Evolutionary conservation across 1,140 invertebrate genomes (phyloP), one percentile per base, ranked within the genome.

Genomic region (Dufourea novaeangliae): DNA sequence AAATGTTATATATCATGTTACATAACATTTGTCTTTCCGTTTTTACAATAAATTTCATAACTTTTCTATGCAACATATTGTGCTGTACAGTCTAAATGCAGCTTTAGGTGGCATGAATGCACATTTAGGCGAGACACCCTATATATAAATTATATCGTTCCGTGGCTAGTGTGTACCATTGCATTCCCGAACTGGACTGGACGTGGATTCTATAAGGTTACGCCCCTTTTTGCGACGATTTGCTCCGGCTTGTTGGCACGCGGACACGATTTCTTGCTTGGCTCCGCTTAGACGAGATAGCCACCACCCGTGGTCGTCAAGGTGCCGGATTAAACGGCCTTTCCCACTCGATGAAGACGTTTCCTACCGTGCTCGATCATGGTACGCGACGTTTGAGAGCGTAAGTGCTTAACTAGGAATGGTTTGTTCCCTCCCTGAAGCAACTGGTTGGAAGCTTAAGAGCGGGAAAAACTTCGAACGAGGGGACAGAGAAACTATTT

Each of bases 141-240:
- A 20, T 75, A 67, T 34, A 41, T 20, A 25, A 75, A 67, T 14
- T 50, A 29, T 64, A 8, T n/a, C 46, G 20, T 39, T 20, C n/a
- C 64, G 14, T n/a, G n/a, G n/a, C 63, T 34, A 27, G 66, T 59
- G 37, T n/a, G n/a, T n/a, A 57, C 12, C 46, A 44, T 86, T 44
- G 73, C 83, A 85, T 86, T 86, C 85, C 83, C 85, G 69, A 83
- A 85, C 71, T 78, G 80, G 83, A 83, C 62, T 69, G 37, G 1
- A 54, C 71, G 70, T 61, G 83, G 71, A 83, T 83, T 86, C 69
- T 85, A 85, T 83, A 85, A 83, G 81, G 77, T 83, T 76, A 62
- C 71, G 63, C 69, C 67, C n/a, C 77, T 86, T 86, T 82, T 85
- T 85, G 78, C 61, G n/a, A 59, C 74, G 39, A 70, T 80, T 70